Evolutionary conservation across 1,140 invertebrate species (phyloP).

Genomic region (Aphidius ervi): DNA sequence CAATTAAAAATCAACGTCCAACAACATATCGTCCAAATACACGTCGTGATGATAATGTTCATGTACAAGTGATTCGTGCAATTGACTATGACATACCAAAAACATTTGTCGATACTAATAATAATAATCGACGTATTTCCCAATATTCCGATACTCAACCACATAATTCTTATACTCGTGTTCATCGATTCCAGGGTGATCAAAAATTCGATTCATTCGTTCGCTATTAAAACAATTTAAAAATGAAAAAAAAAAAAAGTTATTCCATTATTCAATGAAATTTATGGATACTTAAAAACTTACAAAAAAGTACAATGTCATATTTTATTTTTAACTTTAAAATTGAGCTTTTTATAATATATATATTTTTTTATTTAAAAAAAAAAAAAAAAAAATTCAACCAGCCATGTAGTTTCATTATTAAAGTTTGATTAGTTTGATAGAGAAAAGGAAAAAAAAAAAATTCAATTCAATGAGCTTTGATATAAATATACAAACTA

Average conservation of each 20-base stretch:
- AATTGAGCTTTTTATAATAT: too few relatives aligned
- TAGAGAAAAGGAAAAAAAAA: too few relatives aligned
- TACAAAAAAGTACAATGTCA: too few relatives aligned
- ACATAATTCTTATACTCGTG: slow-evolving; percentile 34
- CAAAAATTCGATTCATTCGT: slow-evolving; percentile 34
- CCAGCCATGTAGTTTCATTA: too few relatives aligned
- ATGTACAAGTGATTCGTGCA: slow-evolving; percentile 42
- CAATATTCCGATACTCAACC: slow-evolving; percentile 11
- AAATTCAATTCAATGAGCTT: too few relatives aligned
- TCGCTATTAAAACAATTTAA: slow-evolving; percentile 22
- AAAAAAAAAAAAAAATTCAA: too few relatives aligned
- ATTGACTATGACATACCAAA: slow-evolving; percentile 41
- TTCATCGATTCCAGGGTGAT: slow-evolving; percentile 34
- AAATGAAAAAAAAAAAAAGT: not conserved
- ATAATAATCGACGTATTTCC: slow-evolving; percentile 19
- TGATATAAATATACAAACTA: too few relatives aligned
- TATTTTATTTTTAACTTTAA: too few relatives aligned
- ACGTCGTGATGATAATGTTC: slow-evolving; percentile 39
- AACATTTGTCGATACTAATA: slow-evolving; percentile 24
- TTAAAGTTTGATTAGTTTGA: too few relatives aligned
- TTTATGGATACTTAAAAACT: too few relatives aligned
- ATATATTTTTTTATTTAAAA: too few relatives aligned
- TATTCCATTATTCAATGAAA: not conserved
- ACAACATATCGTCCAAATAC: slow-evolving; percentile 44
- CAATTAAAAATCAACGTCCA: slow-evolving; percentile 41